Percentiles rank a stretch among this genome's conserved stretches.
These are phyloP conservation scores for Himalopsyche kuldschensis DNA, from an alignment of 2,888 invertebrate species.

Conservation along the genomic window DNA sequence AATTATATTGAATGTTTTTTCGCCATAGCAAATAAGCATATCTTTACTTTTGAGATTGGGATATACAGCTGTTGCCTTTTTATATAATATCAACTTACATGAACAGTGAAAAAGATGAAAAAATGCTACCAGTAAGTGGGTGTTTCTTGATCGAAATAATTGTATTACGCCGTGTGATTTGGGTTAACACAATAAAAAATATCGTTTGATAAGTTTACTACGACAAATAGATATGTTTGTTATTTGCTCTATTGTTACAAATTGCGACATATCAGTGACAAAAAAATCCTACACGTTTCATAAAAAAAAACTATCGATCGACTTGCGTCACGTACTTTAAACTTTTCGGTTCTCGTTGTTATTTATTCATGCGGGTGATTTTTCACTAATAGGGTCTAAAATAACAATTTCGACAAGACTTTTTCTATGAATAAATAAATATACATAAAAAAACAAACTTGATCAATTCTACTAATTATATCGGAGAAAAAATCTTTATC, in stretches of 20 bases:
- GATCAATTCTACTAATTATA: background rate
- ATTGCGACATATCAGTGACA: background rate
- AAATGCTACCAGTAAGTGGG: too few relatives aligned
- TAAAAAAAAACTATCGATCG: background rate
- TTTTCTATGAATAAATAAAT: background rate
- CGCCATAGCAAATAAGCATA: too few relatives aligned
- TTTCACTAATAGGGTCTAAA: background rate
- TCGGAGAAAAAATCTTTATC: background rate
- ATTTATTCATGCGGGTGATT: background rate
- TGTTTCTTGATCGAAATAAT: too few relatives aligned
- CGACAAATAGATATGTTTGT: background rate
- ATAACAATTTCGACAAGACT: background rate
- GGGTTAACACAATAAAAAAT: too few relatives aligned
- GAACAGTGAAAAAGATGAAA: too few relatives aligned
- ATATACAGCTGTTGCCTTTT: too few relatives aligned
- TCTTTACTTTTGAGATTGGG: too few relatives aligned
- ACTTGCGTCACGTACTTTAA: background rate
- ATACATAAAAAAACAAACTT: background rate
- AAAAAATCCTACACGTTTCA: background rate
- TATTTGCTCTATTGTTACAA: background rate
- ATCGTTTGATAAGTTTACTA: background rate
- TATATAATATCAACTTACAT: too few relatives aligned
- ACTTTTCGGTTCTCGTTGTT: background rate
- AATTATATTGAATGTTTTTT: too few relatives aligned
- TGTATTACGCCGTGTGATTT: too few relatives aligned